phyloP scores from a whole-genome alignment of 1,140 invertebrate species.

The Heliothis virescens region DNA sequence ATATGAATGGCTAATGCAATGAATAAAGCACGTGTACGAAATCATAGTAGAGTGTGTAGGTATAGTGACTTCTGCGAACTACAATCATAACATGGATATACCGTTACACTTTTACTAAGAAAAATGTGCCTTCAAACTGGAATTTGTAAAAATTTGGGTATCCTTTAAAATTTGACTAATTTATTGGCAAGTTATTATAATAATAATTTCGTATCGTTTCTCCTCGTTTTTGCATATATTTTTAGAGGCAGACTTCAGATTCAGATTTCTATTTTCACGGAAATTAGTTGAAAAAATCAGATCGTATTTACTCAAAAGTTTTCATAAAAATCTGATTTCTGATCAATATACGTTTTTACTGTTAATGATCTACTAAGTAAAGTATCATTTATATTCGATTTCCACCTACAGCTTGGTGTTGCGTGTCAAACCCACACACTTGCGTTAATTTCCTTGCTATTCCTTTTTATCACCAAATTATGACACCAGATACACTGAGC shows the following conservation, averaged over 20 bases:
- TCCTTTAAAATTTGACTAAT: not conserved
- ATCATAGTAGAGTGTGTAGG: slow-evolving; percentile 35
- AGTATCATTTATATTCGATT: not conserved
- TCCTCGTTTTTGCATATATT: not conserved
- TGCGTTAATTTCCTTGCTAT: slow-evolving; percentile 8
- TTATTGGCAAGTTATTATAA: not conserved
- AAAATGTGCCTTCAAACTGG: not conserved
- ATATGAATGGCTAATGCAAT: slow-evolving; percentile 50
- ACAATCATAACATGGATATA: not conserved
- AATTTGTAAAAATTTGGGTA: not conserved
- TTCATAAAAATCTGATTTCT: not conserved
- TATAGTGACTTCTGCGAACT: slow-evolving; percentile 33
- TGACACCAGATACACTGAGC: not conserved
- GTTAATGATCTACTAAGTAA: not conserved
- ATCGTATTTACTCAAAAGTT: not conserved
- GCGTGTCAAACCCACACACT: not conserved
- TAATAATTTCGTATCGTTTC: too few relatives aligned
- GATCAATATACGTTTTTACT: not conserved
- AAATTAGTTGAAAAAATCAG: not conserved
- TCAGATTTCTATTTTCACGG: too few relatives aligned
- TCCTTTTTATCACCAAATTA: not conserved
- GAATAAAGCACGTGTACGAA: slow-evolving; percentile 52
- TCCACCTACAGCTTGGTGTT: not conserved
- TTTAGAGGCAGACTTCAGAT: not conserved
- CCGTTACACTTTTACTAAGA: slow-evolving; percentile 4